These are phyloP conservation scores for Graphium colonna DNA, from an alignment of 2,888 invertebrate species.

Conservation along the genomic window DNA sequence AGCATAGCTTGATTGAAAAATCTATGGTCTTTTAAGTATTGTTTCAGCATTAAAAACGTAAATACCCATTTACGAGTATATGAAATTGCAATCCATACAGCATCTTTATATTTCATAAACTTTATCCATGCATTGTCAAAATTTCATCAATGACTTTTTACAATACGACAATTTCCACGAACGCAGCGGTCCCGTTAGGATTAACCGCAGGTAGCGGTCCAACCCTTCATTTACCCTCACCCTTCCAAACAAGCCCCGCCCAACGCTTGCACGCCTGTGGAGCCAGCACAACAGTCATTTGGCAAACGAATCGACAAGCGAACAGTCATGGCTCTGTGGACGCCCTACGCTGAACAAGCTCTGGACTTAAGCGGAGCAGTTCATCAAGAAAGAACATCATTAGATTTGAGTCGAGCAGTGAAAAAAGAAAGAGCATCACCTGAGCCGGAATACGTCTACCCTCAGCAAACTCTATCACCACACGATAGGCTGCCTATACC, in stretches of 20 bases:
- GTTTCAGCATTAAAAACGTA: too few species aligned
- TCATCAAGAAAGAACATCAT: too few species aligned
- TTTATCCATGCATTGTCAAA: not conserved
- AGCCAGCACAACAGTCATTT: constrained; percentile 1
- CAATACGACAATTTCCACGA: constrained; percentile 8
- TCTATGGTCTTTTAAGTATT: too few species aligned
- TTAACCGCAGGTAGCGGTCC: constrained; percentile 31
- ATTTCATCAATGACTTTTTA: not conserved
- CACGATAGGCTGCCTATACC: constrained; percentile 27
- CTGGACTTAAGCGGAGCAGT: constrained; percentile 51
- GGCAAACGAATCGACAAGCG: not conserved
- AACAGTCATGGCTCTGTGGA: constrained; percentile 58
- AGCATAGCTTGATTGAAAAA: too few species aligned
- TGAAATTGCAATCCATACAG: too few species aligned
- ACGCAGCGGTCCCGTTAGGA: constrained; percentile 31
- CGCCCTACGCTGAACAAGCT: constrained; percentile 59
- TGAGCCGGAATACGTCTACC: constrained; percentile 28
- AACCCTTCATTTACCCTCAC: constrained; percentile 24
- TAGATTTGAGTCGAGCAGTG: constrained; percentile 25
- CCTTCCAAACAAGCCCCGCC: constrained; percentile 16
- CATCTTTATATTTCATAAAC: too few species aligned
- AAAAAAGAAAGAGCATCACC: constrained; percentile 41
- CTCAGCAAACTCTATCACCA: constrained; percentile 24
- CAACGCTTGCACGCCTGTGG: constrained; percentile 16
- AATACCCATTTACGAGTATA: too few species aligned